These are phyloP conservation scores for Lateolabrax maculatus DNA, from an alignment of 2,797 vertebrate species.

Conservation along the genomic window DNA sequence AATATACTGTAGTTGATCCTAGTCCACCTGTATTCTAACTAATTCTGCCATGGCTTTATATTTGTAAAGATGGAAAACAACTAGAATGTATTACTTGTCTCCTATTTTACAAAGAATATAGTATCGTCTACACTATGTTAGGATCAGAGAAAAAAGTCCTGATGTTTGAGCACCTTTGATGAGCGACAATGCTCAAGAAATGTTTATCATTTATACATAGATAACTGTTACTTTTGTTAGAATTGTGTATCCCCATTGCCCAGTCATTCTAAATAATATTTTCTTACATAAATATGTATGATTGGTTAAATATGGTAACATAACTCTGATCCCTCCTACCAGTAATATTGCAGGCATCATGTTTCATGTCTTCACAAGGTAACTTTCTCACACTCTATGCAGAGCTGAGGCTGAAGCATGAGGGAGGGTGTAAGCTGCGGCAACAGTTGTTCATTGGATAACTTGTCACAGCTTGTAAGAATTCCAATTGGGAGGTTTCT, in stretches of 20 bases:
- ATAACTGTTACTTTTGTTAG: not conserved
- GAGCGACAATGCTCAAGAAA: not conserved
- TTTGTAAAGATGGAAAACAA: not conserved
- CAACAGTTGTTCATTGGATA: slow-evolving; percentile 15
- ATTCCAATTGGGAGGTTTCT: slow-evolving; percentile 23
- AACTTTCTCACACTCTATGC: slow-evolving; percentile 19
- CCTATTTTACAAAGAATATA: not conserved
- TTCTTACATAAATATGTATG: not conserved
- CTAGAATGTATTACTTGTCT: not conserved
- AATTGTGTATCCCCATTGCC: not conserved
- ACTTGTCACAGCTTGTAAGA: slow-evolving; percentile 51
- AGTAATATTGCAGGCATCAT: not conserved
- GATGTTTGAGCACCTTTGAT: not conserved
- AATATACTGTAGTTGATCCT: not conserved
- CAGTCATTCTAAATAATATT: not conserved
- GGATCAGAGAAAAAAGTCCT: not conserved
- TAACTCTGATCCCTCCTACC: not conserved
- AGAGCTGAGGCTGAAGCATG: slow-evolving; percentile 1
- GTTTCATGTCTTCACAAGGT: slow-evolving; percentile 14
- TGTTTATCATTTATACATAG: not conserved
- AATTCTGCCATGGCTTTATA: not conserved
- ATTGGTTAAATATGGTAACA: not conserved
- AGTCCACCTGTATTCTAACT: not conserved
- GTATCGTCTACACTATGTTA: not conserved
- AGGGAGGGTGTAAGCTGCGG: not conserved